Evolutionary conservation across 2,113 vertebrate genomes (phyloP).

Genomic region (Callospermophilus lateralis): DNA sequence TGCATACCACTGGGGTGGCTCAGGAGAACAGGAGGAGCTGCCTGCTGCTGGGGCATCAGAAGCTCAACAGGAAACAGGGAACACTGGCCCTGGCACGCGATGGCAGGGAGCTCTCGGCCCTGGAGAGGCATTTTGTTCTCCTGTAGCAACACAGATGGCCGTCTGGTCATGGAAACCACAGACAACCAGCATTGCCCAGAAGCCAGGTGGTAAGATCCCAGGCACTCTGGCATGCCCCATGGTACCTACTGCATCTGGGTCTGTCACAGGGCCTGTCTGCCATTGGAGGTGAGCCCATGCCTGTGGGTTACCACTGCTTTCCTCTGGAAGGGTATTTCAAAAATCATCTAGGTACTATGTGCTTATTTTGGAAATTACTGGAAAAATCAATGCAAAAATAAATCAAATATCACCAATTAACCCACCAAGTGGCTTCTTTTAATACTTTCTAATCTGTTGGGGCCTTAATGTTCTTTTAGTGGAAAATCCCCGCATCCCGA

Average conservation of each 20-base stretch:
- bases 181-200: background rate
- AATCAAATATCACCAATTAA: slow-evolving; percentile 8
- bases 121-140: background rate
- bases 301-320: background rate
- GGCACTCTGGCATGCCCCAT: background rate
- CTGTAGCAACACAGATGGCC: background rate
- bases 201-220: background rate
- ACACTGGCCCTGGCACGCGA: background rate
- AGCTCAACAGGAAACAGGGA: background rate
- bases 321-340: background rate
- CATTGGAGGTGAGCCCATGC: background rate
- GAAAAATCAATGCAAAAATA: slow-evolving; percentile 30
- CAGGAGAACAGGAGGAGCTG: background rate
- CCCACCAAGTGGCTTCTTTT: background rate
- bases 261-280: background rate
- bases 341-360: background rate
- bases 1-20: background rate
- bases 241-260: background rate
- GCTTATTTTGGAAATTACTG: background rate
- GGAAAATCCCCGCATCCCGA: background rate
- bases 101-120: background rate
- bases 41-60: background rate
- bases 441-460: background rate
- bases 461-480: background rate
- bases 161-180: background rate